Evolutionary conservation across 2,113 vertebrate genomes (phyloP).

Genomic region (Scophthalmus maximus): DNA sequence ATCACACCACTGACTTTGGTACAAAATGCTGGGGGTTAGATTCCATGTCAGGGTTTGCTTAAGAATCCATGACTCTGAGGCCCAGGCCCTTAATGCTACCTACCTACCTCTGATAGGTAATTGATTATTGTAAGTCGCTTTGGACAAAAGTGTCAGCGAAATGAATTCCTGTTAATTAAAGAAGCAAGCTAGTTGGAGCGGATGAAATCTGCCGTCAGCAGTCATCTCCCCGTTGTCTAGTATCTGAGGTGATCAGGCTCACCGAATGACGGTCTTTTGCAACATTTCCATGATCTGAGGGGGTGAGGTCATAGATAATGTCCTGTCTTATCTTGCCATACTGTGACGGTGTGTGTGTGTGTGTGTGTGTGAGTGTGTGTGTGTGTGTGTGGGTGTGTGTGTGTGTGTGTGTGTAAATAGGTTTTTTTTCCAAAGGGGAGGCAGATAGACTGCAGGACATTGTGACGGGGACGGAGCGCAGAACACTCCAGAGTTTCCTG

Average conservation of each 20-base stretch:
- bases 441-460: constrained; percentile 33
- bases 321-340: constrained; percentile 34
- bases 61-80: too few species aligned
- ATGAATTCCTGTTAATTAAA: too few species aligned
- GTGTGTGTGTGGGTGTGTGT: constrained; percentile 29
- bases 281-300: constrained; percentile 12
- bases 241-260: neutral
- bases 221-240: too few species aligned
- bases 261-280: too few species aligned
- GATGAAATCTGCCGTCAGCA: neutral
- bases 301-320: constrained; percentile 50
- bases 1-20: too few species aligned
- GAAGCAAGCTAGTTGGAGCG: neutral
- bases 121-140: too few species aligned
- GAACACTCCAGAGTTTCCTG: constrained; percentile 47
- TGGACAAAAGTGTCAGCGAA: too few species aligned
- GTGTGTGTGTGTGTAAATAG: constrained; percentile 33
- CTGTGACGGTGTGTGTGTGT: constrained; percentile 28
- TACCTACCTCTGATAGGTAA: too few species aligned
- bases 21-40: too few species aligned
- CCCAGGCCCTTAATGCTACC: too few species aligned
- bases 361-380: constrained; percentile 34
- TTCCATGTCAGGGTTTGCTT: too few species aligned
- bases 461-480: constrained; percentile 33
- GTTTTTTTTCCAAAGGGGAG: constrained; percentile 43